Evolutionary conservation across 2,888 invertebrate species (phyloP).

Genomic region (Eupithecia exiguata): DNA sequence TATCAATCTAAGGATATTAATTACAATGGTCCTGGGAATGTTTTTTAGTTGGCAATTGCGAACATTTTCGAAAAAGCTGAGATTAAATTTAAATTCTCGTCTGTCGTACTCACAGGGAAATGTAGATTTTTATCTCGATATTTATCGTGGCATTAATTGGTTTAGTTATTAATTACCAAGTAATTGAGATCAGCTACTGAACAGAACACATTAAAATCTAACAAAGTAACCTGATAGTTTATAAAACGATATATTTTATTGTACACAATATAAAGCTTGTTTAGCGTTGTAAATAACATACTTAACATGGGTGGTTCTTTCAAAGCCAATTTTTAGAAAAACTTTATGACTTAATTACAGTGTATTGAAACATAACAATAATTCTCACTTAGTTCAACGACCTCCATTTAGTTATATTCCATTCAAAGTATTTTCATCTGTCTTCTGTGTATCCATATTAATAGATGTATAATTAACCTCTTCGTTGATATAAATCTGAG

Average conservation of each 20-base stretch:
- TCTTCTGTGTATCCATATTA: constrained; percentile 69
- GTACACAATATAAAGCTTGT: constrained; percentile 23
- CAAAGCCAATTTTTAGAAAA: constrained; percentile 16
- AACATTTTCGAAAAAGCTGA: neutral
- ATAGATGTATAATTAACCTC: constrained; percentile 67
- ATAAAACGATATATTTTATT: constrained; percentile 27
- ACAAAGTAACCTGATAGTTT: constrained; percentile 12
- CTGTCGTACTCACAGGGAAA: constrained; percentile 4
- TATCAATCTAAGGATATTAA: constrained; percentile 41
- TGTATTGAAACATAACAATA: constrained; percentile 44
- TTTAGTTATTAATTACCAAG: constrained; percentile 24
- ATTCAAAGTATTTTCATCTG: constrained; percentile 60
- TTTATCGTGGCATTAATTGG: constrained; percentile 15
- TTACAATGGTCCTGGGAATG: neutral
- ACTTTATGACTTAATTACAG: constrained; percentile 39
- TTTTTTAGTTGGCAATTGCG: neutral
- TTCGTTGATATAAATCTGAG: constrained; percentile 58
- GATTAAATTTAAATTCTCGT: neutral
- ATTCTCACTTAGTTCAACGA: constrained; percentile 68
- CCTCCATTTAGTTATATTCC: constrained; percentile 46
- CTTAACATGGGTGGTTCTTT: constrained; percentile 14
- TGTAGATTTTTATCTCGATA: constrained; percentile 17
- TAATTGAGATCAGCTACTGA: constrained; percentile 31
- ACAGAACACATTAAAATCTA: constrained; percentile 13
- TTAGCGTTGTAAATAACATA: constrained; percentile 23